phyloP scores from a whole-genome alignment of 2,888 invertebrate species.

The Saturnia pavonia region DNA sequence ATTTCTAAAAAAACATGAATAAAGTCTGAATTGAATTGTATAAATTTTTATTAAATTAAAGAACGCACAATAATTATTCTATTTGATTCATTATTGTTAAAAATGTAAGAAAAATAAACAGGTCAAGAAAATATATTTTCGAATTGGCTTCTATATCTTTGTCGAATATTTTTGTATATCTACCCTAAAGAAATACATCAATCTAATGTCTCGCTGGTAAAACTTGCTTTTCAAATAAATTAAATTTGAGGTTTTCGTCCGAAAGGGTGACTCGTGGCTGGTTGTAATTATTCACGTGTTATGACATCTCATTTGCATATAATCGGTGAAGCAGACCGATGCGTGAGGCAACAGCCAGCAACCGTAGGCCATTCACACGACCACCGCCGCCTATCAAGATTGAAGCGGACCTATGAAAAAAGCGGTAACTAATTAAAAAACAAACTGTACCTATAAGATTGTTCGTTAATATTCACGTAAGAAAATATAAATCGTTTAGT shows the following conservation, averaged over 20 bases:
- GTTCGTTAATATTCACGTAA: constrained; percentile 64
- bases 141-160: not conserved
- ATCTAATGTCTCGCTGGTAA: constrained; percentile 57
- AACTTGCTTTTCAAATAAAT: constrained; percentile 78
- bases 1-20: not conserved
- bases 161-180: not conserved
- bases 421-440: constrained; percentile 79
- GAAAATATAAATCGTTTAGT: constrained; percentile 37
- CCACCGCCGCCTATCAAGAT: constrained; percentile 71
- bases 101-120: not conserved
- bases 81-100: not conserved
- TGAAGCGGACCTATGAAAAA: constrained; percentile 75
- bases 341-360: constrained; percentile 73
- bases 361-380: constrained; percentile 80
- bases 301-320: constrained; percentile 82
- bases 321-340: constrained; percentile 73
- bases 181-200: constrained; percentile 42
- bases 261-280: constrained; percentile 77
- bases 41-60: not conserved
- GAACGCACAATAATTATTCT: not conserved
- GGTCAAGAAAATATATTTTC: not conserved
- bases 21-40: not conserved
- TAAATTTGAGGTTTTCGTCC: constrained; percentile 75
- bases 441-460: constrained; percentile 69
- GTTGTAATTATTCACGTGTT: constrained; percentile 81